Evolutionary conservation across 2,888 invertebrate genomes (phyloP).

Genomic region (Diarsia rubi): DNA sequence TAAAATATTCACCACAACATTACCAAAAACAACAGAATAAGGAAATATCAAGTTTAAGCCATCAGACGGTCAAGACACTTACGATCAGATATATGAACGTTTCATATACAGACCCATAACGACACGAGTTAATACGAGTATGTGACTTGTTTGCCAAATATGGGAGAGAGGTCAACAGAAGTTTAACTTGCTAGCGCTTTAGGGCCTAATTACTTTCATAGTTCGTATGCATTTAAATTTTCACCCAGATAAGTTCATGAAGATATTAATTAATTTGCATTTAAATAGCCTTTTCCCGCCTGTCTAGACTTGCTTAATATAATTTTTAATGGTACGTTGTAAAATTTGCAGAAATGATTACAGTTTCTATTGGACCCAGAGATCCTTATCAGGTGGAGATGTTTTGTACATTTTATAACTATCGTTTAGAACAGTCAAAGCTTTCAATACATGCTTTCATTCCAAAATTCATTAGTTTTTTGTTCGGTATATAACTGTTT

Average conservation of each 20-base stretch:
- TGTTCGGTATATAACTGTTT: not conserved
- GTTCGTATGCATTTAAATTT: conserved; percentile 15
- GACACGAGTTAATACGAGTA: conserved; percentile 11
- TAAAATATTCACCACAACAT: not conserved
- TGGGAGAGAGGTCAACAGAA: conserved; percentile 16
- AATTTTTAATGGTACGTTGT: conserved; percentile 5
- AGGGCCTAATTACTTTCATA: conserved; percentile 20
- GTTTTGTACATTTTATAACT: not conserved
- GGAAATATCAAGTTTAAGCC: not conserved
- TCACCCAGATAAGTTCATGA: conserved; percentile 1
- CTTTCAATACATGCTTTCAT: no score
- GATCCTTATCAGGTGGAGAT: not conserved
- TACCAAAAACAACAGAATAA: not conserved
- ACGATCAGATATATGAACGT: conserved; percentile 18
- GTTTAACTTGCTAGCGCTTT: conserved; percentile 1
- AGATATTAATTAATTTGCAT: conserved; percentile 23
- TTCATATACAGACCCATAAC: conserved; percentile 27
- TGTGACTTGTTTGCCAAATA: conserved; percentile 39
- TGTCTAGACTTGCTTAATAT: conserved; percentile 21
- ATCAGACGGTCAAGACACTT: not conserved
- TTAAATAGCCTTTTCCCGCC: conserved; percentile 15
- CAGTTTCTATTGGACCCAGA: not conserved
- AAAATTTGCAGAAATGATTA: not conserved
- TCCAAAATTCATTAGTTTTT: not conserved
- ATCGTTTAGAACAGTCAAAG: not conserved